Evolutionary conservation across 53 echinoderm and acorn worm species (phyloP).

Genomic region (Crossaster papposus): DNA sequence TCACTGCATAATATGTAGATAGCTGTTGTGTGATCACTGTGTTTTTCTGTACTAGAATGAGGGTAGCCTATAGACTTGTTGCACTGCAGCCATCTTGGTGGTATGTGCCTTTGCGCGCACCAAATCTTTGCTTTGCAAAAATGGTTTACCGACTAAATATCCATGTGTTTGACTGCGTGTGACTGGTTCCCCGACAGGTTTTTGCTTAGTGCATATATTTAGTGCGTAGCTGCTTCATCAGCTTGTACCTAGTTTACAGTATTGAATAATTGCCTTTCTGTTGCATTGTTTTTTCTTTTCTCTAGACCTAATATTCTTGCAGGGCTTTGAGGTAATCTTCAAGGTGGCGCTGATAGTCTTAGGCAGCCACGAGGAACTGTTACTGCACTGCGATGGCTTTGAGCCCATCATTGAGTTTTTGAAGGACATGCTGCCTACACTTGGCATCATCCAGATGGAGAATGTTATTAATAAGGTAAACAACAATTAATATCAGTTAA

Average conservation of each 20-base stretch:
- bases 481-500: no score
- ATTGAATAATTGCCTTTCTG: background rate
- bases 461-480: conserved; percentile 87
- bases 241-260: background rate
- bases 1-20: background rate
- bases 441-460: conserved; percentile 92
- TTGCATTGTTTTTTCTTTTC: background rate
- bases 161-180: background rate
- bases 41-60: no score
- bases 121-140: background rate
- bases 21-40: background rate
- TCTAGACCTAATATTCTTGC: conserved; percentile 91
- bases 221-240: background rate
- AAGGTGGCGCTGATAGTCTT: conserved; percentile 94
- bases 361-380: conserved; percentile 82
- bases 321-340: conserved; percentile 95
- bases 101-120: no score
- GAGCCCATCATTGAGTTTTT: conserved; percentile 91
- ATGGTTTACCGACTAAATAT: background rate
- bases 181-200: background rate
- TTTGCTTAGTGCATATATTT: background rate
- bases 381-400: conserved; percentile 88
- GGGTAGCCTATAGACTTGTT: no score
- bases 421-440: conserved; percentile 84
- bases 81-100: no score